Percentiles rank a stretch among this genome's conserved stretches.
phyloP scores from a whole-genome alignment of 1,140 invertebrate species.

The Cylas formicarius region DNA sequence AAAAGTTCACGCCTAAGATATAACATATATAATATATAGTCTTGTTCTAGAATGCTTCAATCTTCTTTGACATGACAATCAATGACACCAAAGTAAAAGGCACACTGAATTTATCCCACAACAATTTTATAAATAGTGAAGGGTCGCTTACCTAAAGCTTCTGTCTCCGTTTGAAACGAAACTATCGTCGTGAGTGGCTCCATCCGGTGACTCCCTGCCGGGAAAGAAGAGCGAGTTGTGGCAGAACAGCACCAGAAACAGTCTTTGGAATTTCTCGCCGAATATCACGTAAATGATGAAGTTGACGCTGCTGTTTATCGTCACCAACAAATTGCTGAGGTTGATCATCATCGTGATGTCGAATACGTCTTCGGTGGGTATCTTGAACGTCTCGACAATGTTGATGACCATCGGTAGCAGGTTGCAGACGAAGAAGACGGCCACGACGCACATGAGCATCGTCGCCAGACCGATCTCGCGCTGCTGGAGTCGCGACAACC shows the following conservation, averaged over 20 bases:
- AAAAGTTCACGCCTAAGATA: no score
- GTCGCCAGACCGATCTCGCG: conserved; percentile 85
- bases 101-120: background rate
- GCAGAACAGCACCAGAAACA: conserved; percentile 84
- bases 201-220: conserved; percentile 61
- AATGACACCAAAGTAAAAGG: conserved; percentile 11
- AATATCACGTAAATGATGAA: conserved; percentile 97
- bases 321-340: conserved; percentile 85
- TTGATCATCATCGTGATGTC: conserved; percentile 74
- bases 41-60: no score
- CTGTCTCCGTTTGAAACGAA: conserved; percentile 67
- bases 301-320: conserved; percentile 94
- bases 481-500: conserved; percentile 70
- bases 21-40: no score
- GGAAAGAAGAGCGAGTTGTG: conserved; percentile 49
- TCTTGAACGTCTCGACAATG: conserved; percentile 70
- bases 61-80: no score
- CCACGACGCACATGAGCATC: conserved; percentile 89
- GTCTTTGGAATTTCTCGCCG: conserved; percentile 89
- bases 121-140: background rate
- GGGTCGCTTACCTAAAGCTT: conserved; percentile 25
- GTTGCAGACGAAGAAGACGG: conserved; percentile 93
- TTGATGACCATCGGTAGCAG: conserved; percentile 84
- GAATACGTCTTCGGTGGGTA: conserved; percentile 38
- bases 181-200: conserved; percentile 69